Percentiles rank a stretch among this genome's conserved stretches.
Conservation (phyloP, 1,140 invertebrate species). For the Rhyacophila brunnea region DNA sequence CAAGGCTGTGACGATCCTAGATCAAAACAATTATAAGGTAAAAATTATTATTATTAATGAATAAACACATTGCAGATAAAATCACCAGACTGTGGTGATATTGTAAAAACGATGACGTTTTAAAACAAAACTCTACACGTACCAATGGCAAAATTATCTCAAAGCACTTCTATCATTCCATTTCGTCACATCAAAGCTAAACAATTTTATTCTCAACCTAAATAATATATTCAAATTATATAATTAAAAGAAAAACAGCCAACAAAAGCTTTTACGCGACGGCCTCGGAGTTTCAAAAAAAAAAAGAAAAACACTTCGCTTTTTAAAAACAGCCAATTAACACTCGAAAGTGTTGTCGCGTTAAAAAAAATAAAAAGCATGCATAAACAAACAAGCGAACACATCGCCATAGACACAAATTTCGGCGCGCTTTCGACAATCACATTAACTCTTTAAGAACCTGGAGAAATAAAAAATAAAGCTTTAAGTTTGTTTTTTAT, state of each 20-base stretch:
- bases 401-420: background rate
- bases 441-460: background rate
- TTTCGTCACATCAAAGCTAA: slow-evolving; percentile 3
- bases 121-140: too few relatives aligned
- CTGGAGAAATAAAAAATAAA: too few relatives aligned
- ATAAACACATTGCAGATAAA: too few relatives aligned
- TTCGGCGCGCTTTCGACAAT: background rate
- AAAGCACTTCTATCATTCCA: slow-evolving; percentile 6
- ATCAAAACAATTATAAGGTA: too few relatives aligned
- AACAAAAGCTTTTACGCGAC: slow-evolving; percentile 32
- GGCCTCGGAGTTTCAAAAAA: slow-evolving; percentile 18
- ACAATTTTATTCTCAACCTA: too few relatives aligned
- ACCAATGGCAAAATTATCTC: background rate
- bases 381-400: slow-evolving; percentile 5
- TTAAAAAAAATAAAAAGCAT: slow-evolving; percentile 24
- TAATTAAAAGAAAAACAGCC: slow-evolving; percentile 29
- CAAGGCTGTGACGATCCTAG: too few relatives aligned
- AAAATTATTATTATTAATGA: too few relatives aligned
- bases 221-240: slow-evolving; percentile 25
- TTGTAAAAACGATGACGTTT: too few relatives aligned
- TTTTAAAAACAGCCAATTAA: slow-evolving; percentile 35
- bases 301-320: slow-evolving; percentile 10
- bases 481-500: too few relatives aligned
- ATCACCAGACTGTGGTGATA: too few relatives aligned
- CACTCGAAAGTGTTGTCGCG: slow-evolving; percentile 33